A percentile compares a stretch with the other conserved stretches of the same genome.
Conservation (phyloP, 2,888 invertebrate species). For the Hypsopygia costalis region DNA sequence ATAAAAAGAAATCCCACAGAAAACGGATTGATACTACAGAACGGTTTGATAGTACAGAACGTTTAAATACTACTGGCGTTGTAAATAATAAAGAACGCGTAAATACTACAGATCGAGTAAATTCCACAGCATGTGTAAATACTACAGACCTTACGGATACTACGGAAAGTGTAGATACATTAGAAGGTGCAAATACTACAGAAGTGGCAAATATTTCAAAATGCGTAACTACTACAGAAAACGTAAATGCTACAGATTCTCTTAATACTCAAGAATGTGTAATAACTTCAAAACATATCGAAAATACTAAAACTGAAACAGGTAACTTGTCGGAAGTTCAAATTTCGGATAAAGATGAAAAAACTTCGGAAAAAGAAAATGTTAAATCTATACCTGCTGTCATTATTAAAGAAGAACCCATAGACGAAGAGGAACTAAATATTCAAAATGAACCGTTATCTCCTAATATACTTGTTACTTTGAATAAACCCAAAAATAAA, state of each 20-base stretch:
- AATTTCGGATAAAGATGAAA: no score
- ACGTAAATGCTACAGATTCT: background rate
- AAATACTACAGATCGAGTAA: no score
- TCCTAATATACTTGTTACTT: background rate
- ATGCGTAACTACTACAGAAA: background rate
- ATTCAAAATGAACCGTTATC: conserved; percentile 16
- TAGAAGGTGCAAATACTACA: background rate
- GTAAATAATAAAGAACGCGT: background rate
- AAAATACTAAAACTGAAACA: background rate
- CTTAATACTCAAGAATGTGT: background rate
- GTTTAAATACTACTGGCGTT: conserved; percentile 34
- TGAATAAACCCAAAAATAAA: conserved; percentile 26
- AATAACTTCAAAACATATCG: background rate
- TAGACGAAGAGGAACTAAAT: conserved; percentile 51
- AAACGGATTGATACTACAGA: conserved; percentile 62
- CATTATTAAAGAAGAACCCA: conserved; percentile 56
- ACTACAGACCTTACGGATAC: background rate
- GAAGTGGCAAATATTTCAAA: no score
- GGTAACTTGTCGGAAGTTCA: no score
- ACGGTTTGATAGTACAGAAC: background rate
- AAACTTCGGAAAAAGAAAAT: conserved; percentile 13
- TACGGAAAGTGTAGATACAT: background rate
- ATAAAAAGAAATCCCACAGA: conserved; percentile 78
- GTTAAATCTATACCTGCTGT: conserved; percentile 21
- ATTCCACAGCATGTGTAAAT: no score